These are phyloP conservation scores for Cheilinus undulatus DNA, from an alignment of 2,113 vertebrate species.

Conservation along the genomic window DNA sequence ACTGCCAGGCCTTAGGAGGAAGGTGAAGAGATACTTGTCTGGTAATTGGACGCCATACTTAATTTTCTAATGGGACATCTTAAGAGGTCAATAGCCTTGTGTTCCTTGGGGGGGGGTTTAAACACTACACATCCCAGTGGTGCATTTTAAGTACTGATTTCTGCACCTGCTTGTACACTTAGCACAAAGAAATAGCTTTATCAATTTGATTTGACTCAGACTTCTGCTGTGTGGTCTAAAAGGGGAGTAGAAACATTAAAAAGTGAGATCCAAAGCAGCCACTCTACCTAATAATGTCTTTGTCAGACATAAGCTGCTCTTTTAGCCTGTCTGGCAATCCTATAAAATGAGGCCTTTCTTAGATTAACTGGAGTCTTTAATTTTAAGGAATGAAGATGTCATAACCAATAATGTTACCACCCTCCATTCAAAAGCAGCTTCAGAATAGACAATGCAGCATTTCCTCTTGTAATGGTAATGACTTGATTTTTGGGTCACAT, in stretches of 20 bases:
- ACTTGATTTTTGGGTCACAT: conserved; percentile 44
- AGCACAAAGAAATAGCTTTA: neutral
- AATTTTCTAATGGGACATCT: conserved; percentile 70
- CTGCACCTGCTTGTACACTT: conserved; percentile 22
- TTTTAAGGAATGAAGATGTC: conserved; percentile 63
- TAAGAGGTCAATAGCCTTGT: conserved; percentile 63
- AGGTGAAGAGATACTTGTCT: conserved; percentile 72
- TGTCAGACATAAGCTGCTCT: conserved; percentile 48
- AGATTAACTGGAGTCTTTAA: conserved; percentile 67
- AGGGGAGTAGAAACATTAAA: conserved; percentile 6
- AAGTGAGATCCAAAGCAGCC: conserved; percentile 13
- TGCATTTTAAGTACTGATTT: conserved; percentile 40
- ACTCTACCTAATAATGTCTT: neutral
- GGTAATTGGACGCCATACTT: conserved; percentile 72
- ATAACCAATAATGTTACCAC: conserved; percentile 52
- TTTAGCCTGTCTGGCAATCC: conserved; percentile 15
- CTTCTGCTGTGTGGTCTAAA: conserved; percentile 2
- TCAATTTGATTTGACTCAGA: conserved; percentile 1
- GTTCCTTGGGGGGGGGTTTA: conserved; percentile 50
- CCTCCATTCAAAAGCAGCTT: conserved; percentile 1
- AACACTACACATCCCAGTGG: conserved; percentile 36
- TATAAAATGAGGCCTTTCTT: conserved; percentile 33
- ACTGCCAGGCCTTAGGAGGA: conserved; percentile 48
- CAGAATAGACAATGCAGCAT: conserved; percentile 46
- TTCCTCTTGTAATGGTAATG: conserved; percentile 52